These are phyloP conservation scores for Eristalis intricaria DNA, from an alignment of 2,888 invertebrate genomes.

Conservation along the genomic window DNA sequence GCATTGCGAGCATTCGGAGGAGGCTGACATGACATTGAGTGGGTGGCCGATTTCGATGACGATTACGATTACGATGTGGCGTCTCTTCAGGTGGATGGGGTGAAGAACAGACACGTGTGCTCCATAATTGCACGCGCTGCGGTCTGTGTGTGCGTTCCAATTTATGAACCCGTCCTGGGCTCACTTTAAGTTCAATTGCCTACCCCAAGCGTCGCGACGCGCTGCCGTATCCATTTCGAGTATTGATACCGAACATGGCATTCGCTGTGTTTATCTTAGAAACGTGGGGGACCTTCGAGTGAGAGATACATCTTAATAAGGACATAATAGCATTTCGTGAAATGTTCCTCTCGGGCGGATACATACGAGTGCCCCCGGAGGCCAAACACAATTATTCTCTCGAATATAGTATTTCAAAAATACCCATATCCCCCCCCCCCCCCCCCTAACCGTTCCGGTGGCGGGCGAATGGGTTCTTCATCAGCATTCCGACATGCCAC, in stretches of 20 bases:
- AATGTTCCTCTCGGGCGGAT: constrained; percentile 1
- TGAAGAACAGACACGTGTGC: not conserved
- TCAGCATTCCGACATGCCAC: constrained; percentile 23
- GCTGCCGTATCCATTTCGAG: constrained; percentile 4
- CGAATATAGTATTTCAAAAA: constrained; percentile 55
- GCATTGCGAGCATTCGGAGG: no score
- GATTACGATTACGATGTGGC: not conserved
- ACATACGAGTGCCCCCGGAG: not conserved
- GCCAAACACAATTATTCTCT: constrained; percentile 24
- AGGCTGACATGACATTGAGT: not conserved
- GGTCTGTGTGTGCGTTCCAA: not conserved
- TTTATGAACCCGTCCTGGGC: not conserved
- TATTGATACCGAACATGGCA: constrained; percentile 20
- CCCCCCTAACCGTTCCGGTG: no score
- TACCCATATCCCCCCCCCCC: constrained; percentile 18
- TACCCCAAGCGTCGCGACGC: not conserved
- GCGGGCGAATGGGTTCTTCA: constrained; percentile 13
- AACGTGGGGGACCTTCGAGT: not conserved
- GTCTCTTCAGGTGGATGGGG: no score
- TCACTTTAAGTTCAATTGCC: constrained; percentile 21
- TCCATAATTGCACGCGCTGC: constrained; percentile 10
- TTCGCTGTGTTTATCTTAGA: constrained; percentile 5
- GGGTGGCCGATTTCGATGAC: not conserved
- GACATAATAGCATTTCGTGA: constrained; percentile 22
- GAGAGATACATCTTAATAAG: constrained; percentile 48